These are phyloP conservation scores for Pandion haliaetus DNA, from an alignment of 2,113 vertebrate genomes.

Conservation along the genomic window DNA sequence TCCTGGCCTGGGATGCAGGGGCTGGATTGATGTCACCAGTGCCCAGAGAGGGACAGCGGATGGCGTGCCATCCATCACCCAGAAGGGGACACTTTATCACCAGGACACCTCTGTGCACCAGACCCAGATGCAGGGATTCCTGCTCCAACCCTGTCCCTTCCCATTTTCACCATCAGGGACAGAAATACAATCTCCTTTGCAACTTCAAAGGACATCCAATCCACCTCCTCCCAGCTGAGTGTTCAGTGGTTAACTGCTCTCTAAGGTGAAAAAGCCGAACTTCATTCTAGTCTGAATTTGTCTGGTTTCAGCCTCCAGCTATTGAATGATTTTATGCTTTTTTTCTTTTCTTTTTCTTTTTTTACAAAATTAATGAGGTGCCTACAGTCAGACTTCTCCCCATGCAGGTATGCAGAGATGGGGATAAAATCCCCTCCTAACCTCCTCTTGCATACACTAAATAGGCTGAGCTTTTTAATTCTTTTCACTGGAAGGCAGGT, in stretches of 20 bases:
- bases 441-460: neutral
- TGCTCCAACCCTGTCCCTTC: neutral
- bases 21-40: neutral
- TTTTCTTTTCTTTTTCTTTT: neutral
- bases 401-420: neutral
- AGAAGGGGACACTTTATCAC: neutral
- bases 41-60: neutral
- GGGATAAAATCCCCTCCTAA: neutral
- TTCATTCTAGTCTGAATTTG: neutral
- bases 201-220: neutral
- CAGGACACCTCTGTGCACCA: neutral
- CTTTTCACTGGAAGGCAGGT: constrained; percentile 32
- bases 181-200: neutral
- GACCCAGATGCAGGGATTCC: neutral
- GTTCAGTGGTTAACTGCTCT: neutral
- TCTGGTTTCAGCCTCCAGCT: neutral
- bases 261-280: neutral
- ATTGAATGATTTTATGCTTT: neutral
- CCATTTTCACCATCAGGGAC: neutral
- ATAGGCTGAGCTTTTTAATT: neutral
- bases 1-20: neutral
- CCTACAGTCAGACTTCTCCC: neutral
- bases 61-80: neutral
- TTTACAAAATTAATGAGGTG: neutral
- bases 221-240: neutral